Base-by-base conservation (phyloP, 1,140 invertebrate species). In the Scaptodrosophila lebanonensis region DNA sequence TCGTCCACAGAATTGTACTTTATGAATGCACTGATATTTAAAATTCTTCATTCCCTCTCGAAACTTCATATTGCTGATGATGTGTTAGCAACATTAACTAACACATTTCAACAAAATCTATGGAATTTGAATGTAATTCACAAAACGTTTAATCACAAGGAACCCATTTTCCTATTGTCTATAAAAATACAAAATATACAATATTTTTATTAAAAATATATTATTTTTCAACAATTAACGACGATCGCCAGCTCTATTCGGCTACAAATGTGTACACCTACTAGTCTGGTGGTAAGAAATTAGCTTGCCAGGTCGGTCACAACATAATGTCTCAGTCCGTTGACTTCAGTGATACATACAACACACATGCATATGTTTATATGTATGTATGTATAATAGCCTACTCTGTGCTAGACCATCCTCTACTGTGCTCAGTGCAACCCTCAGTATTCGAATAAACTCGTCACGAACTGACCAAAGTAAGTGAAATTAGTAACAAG, bases 21-120 rank as follows among this genome's bases (percentile, higher is more conserved):
- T 29, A 4, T 50, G n/a, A 15, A 9, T 17, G 45, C 45, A 63
- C 12, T 50, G 44, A 42, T 35, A 20, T 36, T 13, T 57, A 7
- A 62, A 29, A 18, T 29, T 11, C 17, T 63, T 63, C 12, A 63
- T 38, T 39, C 18, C 20, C 4, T 48, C 32, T 7, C 25, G 29
- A 38, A 62, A 42, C 25, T 49, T 62, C 59, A 62, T 61, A n/a
- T 48, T 36, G 9, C 11, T 8, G 33, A 35, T 18, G 33, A 22
- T 15, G 35, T 42, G 3, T 1, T 15, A 3, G 20, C 22, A 27
- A 12, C 9, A 18, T 52, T 8, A 6, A 35, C 3, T 25, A 4
- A 36, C 5, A 9, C 35, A 3, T 20, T 12, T 36, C 16, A 3
- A 18, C 12, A 38, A n/a, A 38, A 27, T 44, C 3, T 25, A 25